Base-by-base conservation (phyloP, 2,113 vertebrate genomes). In the Gobius niger region DNA sequence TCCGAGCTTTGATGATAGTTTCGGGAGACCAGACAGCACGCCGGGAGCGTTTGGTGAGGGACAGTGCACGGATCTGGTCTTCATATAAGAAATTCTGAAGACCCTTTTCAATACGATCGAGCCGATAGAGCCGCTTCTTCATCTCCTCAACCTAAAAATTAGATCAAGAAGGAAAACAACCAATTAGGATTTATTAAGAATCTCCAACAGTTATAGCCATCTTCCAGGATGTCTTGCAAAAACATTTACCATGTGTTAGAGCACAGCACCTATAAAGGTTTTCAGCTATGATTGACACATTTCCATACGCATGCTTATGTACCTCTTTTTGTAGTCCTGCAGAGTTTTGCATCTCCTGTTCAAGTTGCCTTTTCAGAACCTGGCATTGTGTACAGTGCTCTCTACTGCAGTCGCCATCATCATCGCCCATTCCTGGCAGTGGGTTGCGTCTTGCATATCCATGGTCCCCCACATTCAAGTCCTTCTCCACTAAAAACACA, bases 11-110 rank as follows among this genome's bases (percentile, higher is more conserved):
- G 62, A 92, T 64, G 66, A 94, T 90, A 0, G 93, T 94, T 68
- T 93, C 90, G 0, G 91, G 91, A 10, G 92, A 93, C 92, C 93
- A 94, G 49, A 93, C 92, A 0, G 92, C 93, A 4, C 93, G 88
- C 0, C 93, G 87, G 2, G 93, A 93, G 19, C 91, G 92, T 68
- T 93, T 93, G 61, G 86, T 88, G 70, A 94, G 87, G 18, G 92
- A 92, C 52, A 94, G 75, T 6, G 93, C 92, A 0, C 93, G 91
- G 53, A 94, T 90, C 83, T 94, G 93, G 67, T 94, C 93, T 81
- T 94, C 93, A 1, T 77, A 92, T 64, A 94, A 82, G 54, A 94
- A 94, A 83, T 87, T 91, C 76, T 92, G 92, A 11, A 94, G 90
- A 19, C 93, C 91, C 69, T 90, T 93, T 72, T 94, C 93, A 7